Base-by-base conservation (phyloP, 2,113 vertebrate species). In the Ophiodon elongatus region DNA sequence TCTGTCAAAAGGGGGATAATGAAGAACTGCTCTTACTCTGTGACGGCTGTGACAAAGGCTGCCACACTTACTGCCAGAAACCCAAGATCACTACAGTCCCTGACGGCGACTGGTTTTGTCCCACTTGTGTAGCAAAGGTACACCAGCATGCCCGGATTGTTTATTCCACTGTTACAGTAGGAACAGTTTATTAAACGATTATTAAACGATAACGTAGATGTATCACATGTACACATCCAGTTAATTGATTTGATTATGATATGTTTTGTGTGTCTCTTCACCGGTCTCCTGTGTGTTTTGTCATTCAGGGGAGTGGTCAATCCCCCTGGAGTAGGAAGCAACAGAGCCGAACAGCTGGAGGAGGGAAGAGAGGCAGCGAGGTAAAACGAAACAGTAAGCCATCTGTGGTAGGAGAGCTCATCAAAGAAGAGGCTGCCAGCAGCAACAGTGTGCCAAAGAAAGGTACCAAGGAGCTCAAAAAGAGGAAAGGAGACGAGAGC, bases 21-120 rank as follows among this genome's bases (percentile, higher is more conserved):
- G 98, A 98, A 87, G 98, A 99, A 43, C 94, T 99, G 73, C 96
- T 99, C 50, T 96, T 99, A 62, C 96, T 99, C 45, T 99, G 98
- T 88, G 98, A 98, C 41, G 97, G 97, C 43, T 99, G 98, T 81
- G 97, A 99, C 89, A 98, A 97, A 95, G 97, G 98, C 81, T 99
- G 97, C 93, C 98, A 99, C 68, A 99, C 98, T 14, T 99, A 99
- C 90, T 99, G 98, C 94, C 98, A 97, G 85, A 96, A 96, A 79
- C 98, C 98, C 92, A 98, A 96, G 92, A 99, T 99, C 90, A 97
- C 96, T n/a, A 94, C 93, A 31, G 98, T 99, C 82, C 98, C 98
- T 2, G 97, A 98, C 11, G 98, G 97, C 19, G 97, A 98, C 93
- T 99, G 98, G 98, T 99, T 97, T 90, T 99, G 98, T 93, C 97